These are phyloP conservation scores for Turnix velox DNA, from an alignment of 2,113 vertebrate genomes.

Conservation along the genomic window DNA sequence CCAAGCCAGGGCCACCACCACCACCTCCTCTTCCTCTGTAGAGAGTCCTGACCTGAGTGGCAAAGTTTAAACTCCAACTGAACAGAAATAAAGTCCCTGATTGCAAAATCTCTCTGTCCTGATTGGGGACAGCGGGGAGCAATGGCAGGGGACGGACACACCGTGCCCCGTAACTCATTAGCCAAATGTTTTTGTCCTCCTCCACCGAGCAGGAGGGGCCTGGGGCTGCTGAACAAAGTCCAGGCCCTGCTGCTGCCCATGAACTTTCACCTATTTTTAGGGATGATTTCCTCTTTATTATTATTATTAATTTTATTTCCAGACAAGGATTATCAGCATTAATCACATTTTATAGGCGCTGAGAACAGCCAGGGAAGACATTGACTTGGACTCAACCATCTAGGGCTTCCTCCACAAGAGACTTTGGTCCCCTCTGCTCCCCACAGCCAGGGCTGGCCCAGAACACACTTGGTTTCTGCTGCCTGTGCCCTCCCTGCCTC, in stretches of 20 bases:
- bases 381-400: neutral
- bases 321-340: accelerated
- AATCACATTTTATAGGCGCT: neutral
- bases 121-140: neutral
- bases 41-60: neutral
- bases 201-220: conserved; percentile 18
- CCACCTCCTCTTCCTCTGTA: neutral
- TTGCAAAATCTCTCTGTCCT: conserved; percentile 17
- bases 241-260: neutral
- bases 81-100: conserved; percentile 25
- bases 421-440: neutral
- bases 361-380: neutral
- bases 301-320: too few relatives aligned
- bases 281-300: conserved; percentile 18
- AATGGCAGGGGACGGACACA: neutral
- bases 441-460: accelerated
- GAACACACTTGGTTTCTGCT: neutral
- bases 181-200: conserved; percentile 58
- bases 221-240: conserved; percentile 54
- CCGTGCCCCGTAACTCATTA: conserved; percentile 61
- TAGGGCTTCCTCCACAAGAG: neutral
- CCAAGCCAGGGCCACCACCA: accelerated
- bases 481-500: neutral
- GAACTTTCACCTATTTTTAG: conserved; percentile 70
- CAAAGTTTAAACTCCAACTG: conserved; percentile 59